Evolutionary conservation across 2,113 vertebrate genomes (phyloP).

Genomic region (Otis tarda): DNA sequence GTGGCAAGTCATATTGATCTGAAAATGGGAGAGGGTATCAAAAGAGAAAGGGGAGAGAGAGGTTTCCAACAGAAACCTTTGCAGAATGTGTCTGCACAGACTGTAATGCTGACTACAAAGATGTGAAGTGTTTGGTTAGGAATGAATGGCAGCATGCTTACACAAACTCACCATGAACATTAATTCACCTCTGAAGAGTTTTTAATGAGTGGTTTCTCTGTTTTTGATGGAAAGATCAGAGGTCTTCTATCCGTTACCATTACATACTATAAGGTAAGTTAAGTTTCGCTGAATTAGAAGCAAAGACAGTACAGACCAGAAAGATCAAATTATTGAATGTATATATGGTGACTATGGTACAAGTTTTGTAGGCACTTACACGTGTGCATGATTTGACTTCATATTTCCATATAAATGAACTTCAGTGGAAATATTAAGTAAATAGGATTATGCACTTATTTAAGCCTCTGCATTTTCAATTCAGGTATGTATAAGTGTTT

Average conservation of each 20-base stretch:
- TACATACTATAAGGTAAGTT: not conserved
- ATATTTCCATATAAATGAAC: not conserved
- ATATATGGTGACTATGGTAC: not conserved
- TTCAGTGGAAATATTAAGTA: not conserved
- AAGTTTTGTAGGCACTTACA: not conserved
- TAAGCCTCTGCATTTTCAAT: not conserved
- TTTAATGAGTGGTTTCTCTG: not conserved
- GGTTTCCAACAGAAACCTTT: not conserved
- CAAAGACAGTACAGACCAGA: not conserved
- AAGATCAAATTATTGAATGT: not conserved
- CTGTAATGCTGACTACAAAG: not conserved
- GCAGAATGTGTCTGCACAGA: not conserved
- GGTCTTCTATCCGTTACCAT: not conserved
- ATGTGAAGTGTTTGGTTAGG: not conserved
- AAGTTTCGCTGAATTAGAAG: not conserved
- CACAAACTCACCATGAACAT: not conserved
- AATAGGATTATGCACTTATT: not conserved
- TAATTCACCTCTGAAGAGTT: not conserved
- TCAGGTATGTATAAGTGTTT: not conserved
- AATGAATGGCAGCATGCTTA: not conserved
- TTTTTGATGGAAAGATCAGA: not conserved
- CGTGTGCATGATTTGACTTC: accelerated
- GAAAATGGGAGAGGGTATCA: not conserved
- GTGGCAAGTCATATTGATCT: not conserved
- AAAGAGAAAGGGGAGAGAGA: not conserved